Percentiles rank a stretch among this genome's conserved stretches.
Evolutionary conservation across 1,140 invertebrate genomes (phyloP).

Genomic region (Cyphomyrmex costatus): DNA sequence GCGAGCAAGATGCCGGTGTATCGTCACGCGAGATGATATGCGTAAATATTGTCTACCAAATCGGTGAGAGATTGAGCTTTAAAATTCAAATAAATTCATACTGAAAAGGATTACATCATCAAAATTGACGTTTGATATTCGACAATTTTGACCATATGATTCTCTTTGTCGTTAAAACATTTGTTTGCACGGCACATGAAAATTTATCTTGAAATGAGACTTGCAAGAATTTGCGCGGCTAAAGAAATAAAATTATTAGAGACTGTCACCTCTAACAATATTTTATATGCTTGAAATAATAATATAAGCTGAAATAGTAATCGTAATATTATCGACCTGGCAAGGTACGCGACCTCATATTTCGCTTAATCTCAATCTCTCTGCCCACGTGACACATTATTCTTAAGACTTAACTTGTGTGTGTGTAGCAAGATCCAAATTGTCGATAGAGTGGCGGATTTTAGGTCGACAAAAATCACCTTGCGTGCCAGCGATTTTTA

Average conservation of each 20-base stretch:
- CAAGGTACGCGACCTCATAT: constrained; percentile 46
- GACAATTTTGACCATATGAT: too few species aligned
- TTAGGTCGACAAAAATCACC: constrained; percentile 23
- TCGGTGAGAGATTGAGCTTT: background rate
- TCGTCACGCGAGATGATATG: constrained; percentile 53
- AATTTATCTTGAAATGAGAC: background rate
- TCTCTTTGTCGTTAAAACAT: too few species aligned
- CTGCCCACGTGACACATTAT: constrained; percentile 41
- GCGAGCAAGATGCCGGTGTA: constrained; percentile 12
- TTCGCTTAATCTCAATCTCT: constrained; percentile 57
- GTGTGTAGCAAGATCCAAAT: constrained; percentile 39
- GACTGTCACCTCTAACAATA: background rate
- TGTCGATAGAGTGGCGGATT: constrained; percentile 13
- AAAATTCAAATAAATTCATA: background rate
- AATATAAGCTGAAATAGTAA: background rate
- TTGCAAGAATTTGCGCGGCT: background rate
- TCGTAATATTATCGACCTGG: background rate
- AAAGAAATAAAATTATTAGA: background rate
- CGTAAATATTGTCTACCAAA: background rate
- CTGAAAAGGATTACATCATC: too few species aligned
- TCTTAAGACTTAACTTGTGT: constrained; percentile 27
- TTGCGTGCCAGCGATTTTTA: constrained; percentile 44
- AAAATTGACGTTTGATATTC: too few species aligned
- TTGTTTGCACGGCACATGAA: too few species aligned
- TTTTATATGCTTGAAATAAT: background rate